Evolutionary conservation across 2,888 invertebrate species (phyloP), one percentile per base, ranked within the genome.

Genomic region (Phragmatobia fuliginosa): DNA sequence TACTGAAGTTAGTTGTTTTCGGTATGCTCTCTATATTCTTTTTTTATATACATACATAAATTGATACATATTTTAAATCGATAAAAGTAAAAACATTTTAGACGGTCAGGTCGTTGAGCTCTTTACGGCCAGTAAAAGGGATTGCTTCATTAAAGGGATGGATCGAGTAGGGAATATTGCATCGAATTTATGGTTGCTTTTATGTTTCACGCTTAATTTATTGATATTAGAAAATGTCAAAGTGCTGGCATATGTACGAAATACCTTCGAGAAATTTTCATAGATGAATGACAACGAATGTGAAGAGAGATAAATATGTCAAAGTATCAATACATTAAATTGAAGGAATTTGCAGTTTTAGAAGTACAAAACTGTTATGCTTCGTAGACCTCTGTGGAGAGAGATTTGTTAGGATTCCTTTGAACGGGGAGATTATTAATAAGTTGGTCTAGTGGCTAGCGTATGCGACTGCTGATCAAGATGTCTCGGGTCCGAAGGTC

Each of bases 91-190:
- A 10, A 79, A 80, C 79, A 78, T 80, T 82, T 81, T 68, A 82
- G 70, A 71, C 64, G 71, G 66, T 72, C 74, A 77, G 79, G 84
- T 79, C 79, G 78, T 62, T 62, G 79, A 62, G 76, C 81, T 79
- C 84, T 90, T 90, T 89, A 91, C 86, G 79, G 88, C 72, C 86
- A 80, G 86, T 91, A 90, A 91, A 91, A 89, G 82, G 87, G 86
- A 89, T 87, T 81, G 89, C 86, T 90, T 88, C 87, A 90, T 90
- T 90, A 88, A 86, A 87, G 77, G 81, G 83, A 87, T 83, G 82
- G 84, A 71, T 78, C 74, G 77, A 76, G 75, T 74, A 73, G 79
- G 68, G 83, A 82, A 85, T 85, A 87, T 86, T 85, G 84, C 82
- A 83, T 77, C 74, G 74, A 70, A 80, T 82, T 83, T 83, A 72